A percentile compares a stretch with the other conserved stretches of the same genome.
These are phyloP conservation scores for Alentia gelatinosa DNA, from an alignment of 2,888 invertebrate species.

Conservation along the genomic window DNA sequence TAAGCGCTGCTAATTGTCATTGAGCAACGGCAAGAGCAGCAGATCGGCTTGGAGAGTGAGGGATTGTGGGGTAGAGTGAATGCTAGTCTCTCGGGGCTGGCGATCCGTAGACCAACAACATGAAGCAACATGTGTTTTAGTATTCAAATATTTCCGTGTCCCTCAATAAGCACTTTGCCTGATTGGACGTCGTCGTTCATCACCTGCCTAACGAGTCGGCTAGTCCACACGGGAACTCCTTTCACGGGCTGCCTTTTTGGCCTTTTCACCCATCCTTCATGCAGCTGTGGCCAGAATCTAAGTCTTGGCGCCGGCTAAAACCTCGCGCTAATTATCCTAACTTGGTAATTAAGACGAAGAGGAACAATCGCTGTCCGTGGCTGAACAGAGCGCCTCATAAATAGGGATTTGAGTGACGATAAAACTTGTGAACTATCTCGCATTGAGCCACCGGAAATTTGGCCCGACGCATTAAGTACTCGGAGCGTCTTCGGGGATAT, in stretches of 20 bases:
- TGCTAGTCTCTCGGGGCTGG: neutral
- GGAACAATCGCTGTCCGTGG: neutral
- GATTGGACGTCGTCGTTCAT: constrained; percentile 22
- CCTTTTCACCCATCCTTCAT: neutral
- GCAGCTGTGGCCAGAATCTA: constrained; percentile 11
- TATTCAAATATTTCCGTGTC: constrained; percentile 31
- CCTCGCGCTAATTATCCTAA: constrained; percentile 16
- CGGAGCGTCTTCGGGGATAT: constrained; percentile 7
- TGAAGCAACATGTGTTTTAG: constrained; percentile 26
- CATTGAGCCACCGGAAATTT: constrained; percentile 4
- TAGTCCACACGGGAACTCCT: constrained; percentile 30
- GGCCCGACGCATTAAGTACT: neutral
- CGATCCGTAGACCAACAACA: neutral
- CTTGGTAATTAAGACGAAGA: constrained; percentile 23
- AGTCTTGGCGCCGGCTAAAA: neutral
- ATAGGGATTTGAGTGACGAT: constrained; percentile 16
- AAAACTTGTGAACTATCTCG: constrained; percentile 23
- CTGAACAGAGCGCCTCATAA: neutral
- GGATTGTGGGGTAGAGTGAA: neutral
- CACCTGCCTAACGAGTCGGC: constrained; percentile 17
- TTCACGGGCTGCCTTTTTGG: constrained; percentile 8
- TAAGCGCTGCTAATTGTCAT: neutral
- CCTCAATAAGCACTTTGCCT: constrained; percentile 43
- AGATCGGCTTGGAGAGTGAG: neutral
- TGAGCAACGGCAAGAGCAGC: neutral